Evolutionary conservation across 2,888 invertebrate species (phyloP).

Genomic region (Eristalis intricaria): DNA sequence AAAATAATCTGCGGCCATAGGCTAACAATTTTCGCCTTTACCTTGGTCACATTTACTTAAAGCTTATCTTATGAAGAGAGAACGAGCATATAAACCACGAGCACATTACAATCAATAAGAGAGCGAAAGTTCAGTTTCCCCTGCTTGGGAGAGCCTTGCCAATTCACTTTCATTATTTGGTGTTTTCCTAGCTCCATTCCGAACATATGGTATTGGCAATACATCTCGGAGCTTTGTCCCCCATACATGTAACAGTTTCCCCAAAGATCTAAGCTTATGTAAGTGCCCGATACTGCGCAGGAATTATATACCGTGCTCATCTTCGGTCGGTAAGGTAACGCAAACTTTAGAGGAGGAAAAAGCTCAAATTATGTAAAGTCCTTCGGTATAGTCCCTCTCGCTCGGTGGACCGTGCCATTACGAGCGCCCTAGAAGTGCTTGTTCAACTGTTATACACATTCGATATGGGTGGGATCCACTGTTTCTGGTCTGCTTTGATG

Average conservation of each 20-base stretch:
- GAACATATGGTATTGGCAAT: conserved; percentile 53
- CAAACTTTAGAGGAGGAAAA: conserved; percentile 4
- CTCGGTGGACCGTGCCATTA: neutral
- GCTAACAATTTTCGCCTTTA: conserved; percentile 53
- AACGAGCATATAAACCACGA: neutral
- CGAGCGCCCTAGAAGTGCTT: conserved; percentile 42
- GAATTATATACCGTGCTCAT: neutral
- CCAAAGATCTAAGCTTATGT: conserved; percentile 39
- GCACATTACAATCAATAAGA: conserved; percentile 34
- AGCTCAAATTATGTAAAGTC: conserved; percentile 64
- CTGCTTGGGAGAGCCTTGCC: conserved; percentile 32
- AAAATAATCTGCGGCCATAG: conserved; percentile 35
- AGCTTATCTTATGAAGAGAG: conserved; percentile 35
- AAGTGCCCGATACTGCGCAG: conserved; percentile 56
- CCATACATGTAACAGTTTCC: conserved; percentile 45
- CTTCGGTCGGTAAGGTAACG: conserved; percentile 47
- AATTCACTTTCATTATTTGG: conserved; percentile 69
- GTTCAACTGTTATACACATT: conserved; percentile 61
- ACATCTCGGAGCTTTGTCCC: conserved; percentile 13
- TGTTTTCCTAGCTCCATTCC: conserved; percentile 18
- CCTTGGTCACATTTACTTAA: conserved; percentile 41
- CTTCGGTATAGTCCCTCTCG: conserved; percentile 31
- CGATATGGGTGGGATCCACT: conserved; percentile 68
- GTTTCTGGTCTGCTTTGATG: conserved; percentile 29
- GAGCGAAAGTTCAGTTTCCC: conserved; percentile 59